Base-by-base conservation (phyloP, 1,140 invertebrate genomes). In the Panonychus citri region DNA sequence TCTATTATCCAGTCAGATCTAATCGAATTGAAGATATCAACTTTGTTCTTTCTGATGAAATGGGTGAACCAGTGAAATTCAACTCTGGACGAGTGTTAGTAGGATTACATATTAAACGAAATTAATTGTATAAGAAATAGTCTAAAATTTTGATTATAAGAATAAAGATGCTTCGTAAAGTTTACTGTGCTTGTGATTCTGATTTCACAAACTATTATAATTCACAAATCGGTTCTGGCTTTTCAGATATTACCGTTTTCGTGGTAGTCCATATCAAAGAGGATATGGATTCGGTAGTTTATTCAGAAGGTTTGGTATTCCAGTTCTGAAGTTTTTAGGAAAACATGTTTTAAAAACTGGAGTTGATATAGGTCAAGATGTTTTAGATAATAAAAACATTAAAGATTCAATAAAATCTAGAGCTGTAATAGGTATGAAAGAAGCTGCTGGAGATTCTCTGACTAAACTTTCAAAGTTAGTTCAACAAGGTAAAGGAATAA, bases 321-420 rank as follows among this genome's bases (percentile, higher is more conserved):
- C 54, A 53, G 8, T 28, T 17, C 25, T 55, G 15, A 48, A 48
- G n/a, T 10, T 19, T 7, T 3, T 55, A 4, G 54, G 54, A 15
- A 34, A 30, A n/a, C 12, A 48, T n/a, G 37, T 30, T 30, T 12
- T 55, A 3, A 30, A 15, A 17, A 48, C 54, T n/a, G 54, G 54
- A 4, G 43, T 24, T 4, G 25, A 55, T 48, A 19, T 55, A 54
- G 54, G 15, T 3, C 12, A 19, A 21, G 54, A 55, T 48, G 39
- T 55, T 42, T 13, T 55, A 13, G 43, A 28, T 12, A 30, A 30
- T 3, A 55, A 43, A 25, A 21, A 46, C 25, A 8, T 55, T 15
- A 55, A 55, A 48, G 54, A 55, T 3, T 55, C 54, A 24, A 48
- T 30, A 4, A 55, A 55, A 27, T 7, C 4, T 4, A 50, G 27